These are phyloP conservation scores for Pelecanus crispus DNA, from an alignment of 2,113 vertebrate genomes.

Conservation along the genomic window DNA sequence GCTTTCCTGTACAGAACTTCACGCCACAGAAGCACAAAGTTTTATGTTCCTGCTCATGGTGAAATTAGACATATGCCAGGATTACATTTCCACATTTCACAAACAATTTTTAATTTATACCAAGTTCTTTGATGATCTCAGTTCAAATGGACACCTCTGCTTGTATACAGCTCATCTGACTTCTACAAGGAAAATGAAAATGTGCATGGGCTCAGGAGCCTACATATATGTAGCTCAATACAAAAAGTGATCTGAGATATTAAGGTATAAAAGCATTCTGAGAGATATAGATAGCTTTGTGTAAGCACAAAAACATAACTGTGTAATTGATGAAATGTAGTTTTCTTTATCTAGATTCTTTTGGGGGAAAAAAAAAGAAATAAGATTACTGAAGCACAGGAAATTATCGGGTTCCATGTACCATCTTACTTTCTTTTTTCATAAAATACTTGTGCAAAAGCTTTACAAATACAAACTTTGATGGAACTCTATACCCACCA, in stretches of 20 bases:
- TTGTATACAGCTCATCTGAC: not conserved
- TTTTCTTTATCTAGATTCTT: not conserved
- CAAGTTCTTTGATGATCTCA: not conserved
- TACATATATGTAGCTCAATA: not conserved
- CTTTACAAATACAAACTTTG: not conserved
- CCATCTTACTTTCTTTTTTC: not conserved
- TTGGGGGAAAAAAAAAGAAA: no score
- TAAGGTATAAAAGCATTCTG: not conserved
- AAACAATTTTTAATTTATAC: not conserved
- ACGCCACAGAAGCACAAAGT: not conserved
- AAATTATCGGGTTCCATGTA: not conserved
- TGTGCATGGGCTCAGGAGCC: not conserved
- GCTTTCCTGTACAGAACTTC: not conserved
- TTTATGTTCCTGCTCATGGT: not conserved
- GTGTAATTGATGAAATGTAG: not conserved
- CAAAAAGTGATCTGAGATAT: not conserved
- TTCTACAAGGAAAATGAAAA: not conserved
- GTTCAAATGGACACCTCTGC: not conserved
- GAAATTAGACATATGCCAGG: not conserved
- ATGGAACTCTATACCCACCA: not conserved
- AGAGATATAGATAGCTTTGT: not conserved
- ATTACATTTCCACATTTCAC: not conserved
- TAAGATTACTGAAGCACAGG: not conserved
- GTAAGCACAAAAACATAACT: not conserved
- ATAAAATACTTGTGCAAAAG: not conserved